Evolutionary conservation across 1,140 invertebrate genomes (phyloP), one percentile per base, ranked within the genome.

Genomic region (Euwallacea similis): DNA sequence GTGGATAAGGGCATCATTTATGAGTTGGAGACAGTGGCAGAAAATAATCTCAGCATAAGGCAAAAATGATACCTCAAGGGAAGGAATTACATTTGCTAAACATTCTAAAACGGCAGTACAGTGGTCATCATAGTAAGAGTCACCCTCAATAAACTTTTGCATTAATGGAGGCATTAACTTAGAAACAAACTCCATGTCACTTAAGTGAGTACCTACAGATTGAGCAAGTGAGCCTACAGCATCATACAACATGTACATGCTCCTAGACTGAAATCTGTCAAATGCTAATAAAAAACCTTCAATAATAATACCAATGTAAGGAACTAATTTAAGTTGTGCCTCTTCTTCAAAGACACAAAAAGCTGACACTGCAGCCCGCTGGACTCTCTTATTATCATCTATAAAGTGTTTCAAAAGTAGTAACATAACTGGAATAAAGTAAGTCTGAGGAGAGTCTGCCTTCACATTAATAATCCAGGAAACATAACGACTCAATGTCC

Each of bases 281-380:
- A 99, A 99, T 21, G 97, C 98, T 82, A 92, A 95, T 1, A 99
- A 95, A 13, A 99, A 87, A 7, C 97, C 98, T 82, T 97, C 92
- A 3, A 99, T 84, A 77, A 99, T 99, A 78, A 95, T 95, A 71
- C 93, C 92, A 64, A 99, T 87, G 82, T 99, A 99, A 11, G 97
- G 97, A 33, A 99, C 96, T 15, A 99, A 84, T 83, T 98, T 96
- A 7, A 94, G 96, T 79, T 96, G 97, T 0, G 98, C 98, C 81
- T 99, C 97, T 81, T 99, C 98, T 81, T 99, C 97, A 2, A 99
- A 86, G 0, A 98, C 98, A 2, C 98, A 98, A 84, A 99, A 99
- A 0, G 98, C 97, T 7, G 96, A 98, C 79, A 98, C 99, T 0
- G 98, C 98, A 0, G 98, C 98, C 83, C 99, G 96, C 83, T 99